Percentiles rank a stretch among this genome's conserved stretches.
Evolutionary conservation across 2,113 vertebrate species (phyloP).

Genomic region (human (Homo sapiens)): DNA sequence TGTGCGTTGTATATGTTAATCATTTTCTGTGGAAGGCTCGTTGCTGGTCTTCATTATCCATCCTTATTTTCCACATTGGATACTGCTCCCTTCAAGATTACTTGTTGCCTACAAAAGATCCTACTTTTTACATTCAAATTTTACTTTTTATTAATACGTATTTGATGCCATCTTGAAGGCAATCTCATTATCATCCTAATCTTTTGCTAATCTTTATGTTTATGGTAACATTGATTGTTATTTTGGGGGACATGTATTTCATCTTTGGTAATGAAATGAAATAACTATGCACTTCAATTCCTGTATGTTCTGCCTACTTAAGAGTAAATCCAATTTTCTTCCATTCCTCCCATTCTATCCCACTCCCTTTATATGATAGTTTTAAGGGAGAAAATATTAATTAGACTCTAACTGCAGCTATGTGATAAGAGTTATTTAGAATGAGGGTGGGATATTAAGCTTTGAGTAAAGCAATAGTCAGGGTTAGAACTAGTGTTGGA

Average conservation of each 20-base stretch:
- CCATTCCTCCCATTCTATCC: neutral
- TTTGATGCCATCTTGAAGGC: neutral
- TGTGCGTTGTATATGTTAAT: rapidly evolving
- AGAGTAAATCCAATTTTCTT: neutral
- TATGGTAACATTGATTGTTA: too few relatives aligned
- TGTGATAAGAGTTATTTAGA: neutral
- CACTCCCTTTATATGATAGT: neutral
- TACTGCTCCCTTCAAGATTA: too few relatives aligned
- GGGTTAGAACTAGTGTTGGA: neutral
- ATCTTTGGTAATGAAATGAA: neutral
- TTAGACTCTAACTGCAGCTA: neutral
- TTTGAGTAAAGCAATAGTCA: neutral
- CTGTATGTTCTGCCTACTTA: neutral
- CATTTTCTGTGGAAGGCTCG: too few relatives aligned
- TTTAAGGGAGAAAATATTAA: neutral
- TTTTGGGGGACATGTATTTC: neutral
- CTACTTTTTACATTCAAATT: neutral
- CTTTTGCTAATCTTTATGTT: neutral
- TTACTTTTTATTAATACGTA: neutral
- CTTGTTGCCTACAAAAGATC: neutral
- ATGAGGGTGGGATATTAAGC: neutral
- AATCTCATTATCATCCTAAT: neutral
- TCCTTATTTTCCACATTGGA: neutral
- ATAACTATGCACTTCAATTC: neutral
- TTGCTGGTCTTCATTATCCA: neutral